Conservation (phyloP, 2,888 invertebrate genomes). For the Mayetiola destructor region DNA sequence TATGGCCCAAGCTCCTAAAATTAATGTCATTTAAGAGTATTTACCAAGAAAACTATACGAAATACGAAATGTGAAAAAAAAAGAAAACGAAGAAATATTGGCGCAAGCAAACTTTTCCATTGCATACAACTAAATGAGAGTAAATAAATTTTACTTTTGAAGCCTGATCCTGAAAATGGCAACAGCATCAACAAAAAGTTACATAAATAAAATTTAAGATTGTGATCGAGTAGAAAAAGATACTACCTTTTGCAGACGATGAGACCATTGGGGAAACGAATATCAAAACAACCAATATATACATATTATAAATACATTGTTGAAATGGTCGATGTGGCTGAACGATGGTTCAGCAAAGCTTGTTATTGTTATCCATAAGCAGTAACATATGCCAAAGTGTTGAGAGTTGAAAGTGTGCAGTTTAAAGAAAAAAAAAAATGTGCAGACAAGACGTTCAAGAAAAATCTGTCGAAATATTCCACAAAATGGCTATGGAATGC, state of each 20-base stretch:
- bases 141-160: too few relatives aligned
- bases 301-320: too few relatives aligned
- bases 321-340: neutral
- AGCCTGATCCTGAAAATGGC: too few relatives aligned
- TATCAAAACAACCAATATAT: too few relatives aligned
- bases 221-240: neutral
- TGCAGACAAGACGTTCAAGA: neutral
- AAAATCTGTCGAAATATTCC: too few relatives aligned
- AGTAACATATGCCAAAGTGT: neutral
- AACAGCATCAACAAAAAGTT: too few relatives aligned
- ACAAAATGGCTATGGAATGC: too few relatives aligned
- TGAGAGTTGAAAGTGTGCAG: neutral
- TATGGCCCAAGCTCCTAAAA: neutral
- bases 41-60: neutral
- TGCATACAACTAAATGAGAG: too few relatives aligned
- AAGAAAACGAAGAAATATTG: neutral
- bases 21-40: neutral
- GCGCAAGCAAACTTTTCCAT: too few relatives aligned
- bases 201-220: too few relatives aligned
- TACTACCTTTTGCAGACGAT: too few relatives aligned
- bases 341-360: neutral
- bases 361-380: conserved; percentile 2
- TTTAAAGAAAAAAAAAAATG: neutral
- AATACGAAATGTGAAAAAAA: neutral
- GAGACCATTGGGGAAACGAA: too few relatives aligned